Conservation (phyloP, 2,113 vertebrate species). For the Sclerurus mexicanus region DNA sequence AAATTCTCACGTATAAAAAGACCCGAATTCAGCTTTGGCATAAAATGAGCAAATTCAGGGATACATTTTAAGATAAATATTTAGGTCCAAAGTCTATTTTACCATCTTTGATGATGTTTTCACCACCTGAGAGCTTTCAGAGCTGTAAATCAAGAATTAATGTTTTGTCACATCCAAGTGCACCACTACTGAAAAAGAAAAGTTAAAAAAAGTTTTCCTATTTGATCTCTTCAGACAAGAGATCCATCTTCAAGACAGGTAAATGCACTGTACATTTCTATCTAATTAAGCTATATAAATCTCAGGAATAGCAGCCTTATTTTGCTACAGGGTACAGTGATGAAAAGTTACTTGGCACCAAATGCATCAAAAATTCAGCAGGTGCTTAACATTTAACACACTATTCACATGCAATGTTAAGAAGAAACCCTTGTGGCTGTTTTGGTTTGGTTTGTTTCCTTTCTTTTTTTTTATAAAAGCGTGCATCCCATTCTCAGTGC, state of each 20-base stretch:
- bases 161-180: neutral
- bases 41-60: neutral
- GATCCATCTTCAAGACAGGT: neutral
- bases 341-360: neutral
- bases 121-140: neutral
- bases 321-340: neutral
- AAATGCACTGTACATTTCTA: neutral
- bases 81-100: neutral
- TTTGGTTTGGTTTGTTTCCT: neutral
- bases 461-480: neutral
- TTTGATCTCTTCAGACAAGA: neutral
- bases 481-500: neutral
- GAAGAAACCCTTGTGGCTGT: neutral
- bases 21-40: neutral
- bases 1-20: neutral
- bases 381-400: neutral
- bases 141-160: neutral
- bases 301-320: neutral
- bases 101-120: neutral
- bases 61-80: neutral
- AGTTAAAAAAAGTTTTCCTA: neutral
- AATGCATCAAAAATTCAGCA: neutral
- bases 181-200: neutral
- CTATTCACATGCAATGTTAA: neutral
- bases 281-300: neutral